Evolutionary conservation across 2,888 invertebrate genomes (phyloP).

Genomic region (Uropetala carovei): DNA sequence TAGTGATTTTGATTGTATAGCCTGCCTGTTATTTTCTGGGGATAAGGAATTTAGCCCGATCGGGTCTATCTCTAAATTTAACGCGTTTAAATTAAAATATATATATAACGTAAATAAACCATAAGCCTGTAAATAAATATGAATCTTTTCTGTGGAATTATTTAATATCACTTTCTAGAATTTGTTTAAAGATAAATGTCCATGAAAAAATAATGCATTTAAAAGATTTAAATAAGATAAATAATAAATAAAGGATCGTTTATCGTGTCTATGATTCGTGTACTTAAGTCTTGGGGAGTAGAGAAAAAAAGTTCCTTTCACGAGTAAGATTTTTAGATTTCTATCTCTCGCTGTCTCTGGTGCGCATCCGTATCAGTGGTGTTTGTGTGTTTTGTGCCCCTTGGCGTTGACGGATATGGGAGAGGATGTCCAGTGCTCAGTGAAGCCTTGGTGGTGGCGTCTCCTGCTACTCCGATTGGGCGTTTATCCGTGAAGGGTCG

Average conservation of each 20-base stretch:
- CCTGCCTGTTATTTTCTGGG: too few species aligned
- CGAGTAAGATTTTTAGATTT: not conserved
- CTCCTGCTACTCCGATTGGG: not conserved
- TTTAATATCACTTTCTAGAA: too few species aligned
- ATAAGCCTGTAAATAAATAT: not conserved
- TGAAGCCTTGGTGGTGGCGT: not conserved
- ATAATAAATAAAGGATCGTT: not conserved
- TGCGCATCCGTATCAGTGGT: slow-evolving; percentile 10
- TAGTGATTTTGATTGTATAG: not conserved
- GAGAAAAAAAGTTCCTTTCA: not conserved
- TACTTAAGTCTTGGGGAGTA: not conserved
- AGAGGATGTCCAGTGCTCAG: slow-evolving; percentile 27
- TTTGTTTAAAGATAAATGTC: too few species aligned
- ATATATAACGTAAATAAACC: too few species aligned
- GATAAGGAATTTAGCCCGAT: too few species aligned
- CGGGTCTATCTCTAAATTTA: too few species aligned
- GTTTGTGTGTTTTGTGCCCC: slow-evolving; percentile 27
- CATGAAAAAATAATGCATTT: not conserved
- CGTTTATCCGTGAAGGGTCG: slow-evolving; percentile 24
- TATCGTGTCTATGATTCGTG: not conserved
- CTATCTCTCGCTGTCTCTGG: not conserved
- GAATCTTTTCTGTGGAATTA: not conserved
- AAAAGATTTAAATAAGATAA: not conserved
- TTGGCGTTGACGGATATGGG: slow-evolving; percentile 27
- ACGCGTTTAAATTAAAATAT: too few species aligned